phyloP scores from a whole-genome alignment of 2,113 vertebrate species.

The Stictonetta naevosa region DNA sequence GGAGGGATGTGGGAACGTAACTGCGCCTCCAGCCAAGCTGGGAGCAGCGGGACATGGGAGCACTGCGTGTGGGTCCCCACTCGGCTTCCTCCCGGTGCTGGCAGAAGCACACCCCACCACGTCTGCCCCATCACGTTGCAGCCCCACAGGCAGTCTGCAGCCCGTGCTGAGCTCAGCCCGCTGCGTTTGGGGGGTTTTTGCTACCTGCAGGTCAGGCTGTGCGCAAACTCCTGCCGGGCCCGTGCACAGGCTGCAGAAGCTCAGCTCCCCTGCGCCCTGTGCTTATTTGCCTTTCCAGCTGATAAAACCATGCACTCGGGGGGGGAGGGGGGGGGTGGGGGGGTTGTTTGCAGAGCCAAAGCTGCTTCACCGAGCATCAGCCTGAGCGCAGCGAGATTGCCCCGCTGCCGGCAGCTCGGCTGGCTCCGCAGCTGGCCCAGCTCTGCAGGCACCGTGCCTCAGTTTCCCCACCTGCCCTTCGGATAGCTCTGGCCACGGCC shows the following conservation, averaged over 20 bases:
- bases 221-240: background rate
- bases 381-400: background rate
- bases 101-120: no score
- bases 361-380: background rate
- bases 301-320: rapidly evolving
- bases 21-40: background rate
- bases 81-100: no score
- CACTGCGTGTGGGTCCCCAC: no score
- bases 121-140: background rate
- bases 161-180: rapidly evolving
- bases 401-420: background rate
- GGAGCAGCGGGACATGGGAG: no score
- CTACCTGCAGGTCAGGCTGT: background rate
- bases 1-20: background rate
- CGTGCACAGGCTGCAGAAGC: rapidly evolving
- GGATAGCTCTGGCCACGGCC: background rate
- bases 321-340: background rate
- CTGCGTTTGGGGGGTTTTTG: background rate
- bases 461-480: background rate
- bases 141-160: background rate
- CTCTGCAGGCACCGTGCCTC: background rate
- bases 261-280: background rate
- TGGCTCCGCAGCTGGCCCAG: background rate
- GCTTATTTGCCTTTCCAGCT: background rate
- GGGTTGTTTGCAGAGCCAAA: background rate